Conservation (phyloP, 2,113 vertebrate genomes). For the Pseudorectes ferrugineus region DNA sequence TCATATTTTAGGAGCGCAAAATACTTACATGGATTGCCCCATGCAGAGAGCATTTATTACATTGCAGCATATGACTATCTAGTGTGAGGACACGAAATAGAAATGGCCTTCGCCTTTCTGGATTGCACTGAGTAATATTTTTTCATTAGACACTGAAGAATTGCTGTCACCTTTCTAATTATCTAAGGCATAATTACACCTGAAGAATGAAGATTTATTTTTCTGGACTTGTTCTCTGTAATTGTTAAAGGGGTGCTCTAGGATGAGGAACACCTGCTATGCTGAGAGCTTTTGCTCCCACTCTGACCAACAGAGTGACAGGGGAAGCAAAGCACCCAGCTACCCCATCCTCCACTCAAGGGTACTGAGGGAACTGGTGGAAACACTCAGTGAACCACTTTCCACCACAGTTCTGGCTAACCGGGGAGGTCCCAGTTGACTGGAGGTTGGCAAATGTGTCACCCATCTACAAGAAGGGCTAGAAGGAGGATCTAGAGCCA, state of each 20-base stretch:
- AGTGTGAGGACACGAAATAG: neutral
- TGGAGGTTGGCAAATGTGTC: neutral
- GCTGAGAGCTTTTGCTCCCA: neutral
- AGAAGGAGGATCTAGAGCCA: neutral
- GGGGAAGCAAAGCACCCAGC: neutral
- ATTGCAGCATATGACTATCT: neutral
- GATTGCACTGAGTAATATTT: neutral
- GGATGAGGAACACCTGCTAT: neutral
- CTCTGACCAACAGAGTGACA: neutral
- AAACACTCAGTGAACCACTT: neutral
- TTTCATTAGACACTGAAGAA: neutral
- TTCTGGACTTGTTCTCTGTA: neutral
- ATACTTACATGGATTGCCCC: neutral
- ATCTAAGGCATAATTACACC: neutral
- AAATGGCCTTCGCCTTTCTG: neutral
- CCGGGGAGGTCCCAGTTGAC: rapidly evolving
- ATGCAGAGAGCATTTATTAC: neutral
- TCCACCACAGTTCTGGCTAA: neutral
- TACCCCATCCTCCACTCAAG: neutral
- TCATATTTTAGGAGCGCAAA: neutral
- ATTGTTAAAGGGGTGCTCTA: neutral
- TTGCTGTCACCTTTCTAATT: neutral
- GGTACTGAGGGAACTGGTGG: neutral
- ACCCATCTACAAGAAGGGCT: neutral
- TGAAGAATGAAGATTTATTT: neutral